Evolutionary conservation across 2,113 vertebrate species (phyloP), one percentile per base, ranked within the genome.

Genomic region (Phoxinus phoxinus): DNA sequence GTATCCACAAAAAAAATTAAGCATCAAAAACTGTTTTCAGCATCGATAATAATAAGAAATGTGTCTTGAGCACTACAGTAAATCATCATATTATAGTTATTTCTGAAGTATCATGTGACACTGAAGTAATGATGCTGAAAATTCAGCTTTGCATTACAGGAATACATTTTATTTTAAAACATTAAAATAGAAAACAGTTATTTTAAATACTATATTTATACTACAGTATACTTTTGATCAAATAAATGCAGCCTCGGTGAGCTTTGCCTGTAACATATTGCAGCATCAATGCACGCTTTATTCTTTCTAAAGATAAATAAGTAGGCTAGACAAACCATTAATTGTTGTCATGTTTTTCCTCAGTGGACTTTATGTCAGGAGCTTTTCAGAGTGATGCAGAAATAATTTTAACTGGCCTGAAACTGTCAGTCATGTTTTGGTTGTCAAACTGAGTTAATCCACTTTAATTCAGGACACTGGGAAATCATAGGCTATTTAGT

Each of bases 401-500:
- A 63, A 81, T 63, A 46, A 65, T 63, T 80, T 58, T 21, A 65
- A 30, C 13, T 65, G 78, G n/a, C 58, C 78, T 63, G 13, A 81
- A 81, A 81, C n/a, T 81, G 78, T 81, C 78, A 81, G 37, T 80
- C 53, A 25, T 3, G 23, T n/a, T 41, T 78, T 37, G 21, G 76
- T 59, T 78, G 53, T 59, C 32, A 63, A 63, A 80, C 23, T 12
- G 35, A 23, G 61, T 65, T 71, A 71, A 73, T 73, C 12, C 37
- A 73, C 11, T 46, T 58, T 35, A 53, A 80, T 79, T 79, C 30
- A 80, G 11, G 21, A 41, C 9, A 79, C 6, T 9, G 35, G 12
- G 2, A n/a, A 13, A 71, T 10, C 17, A 77, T 32, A 30, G 3
- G 23, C 37, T 46, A 6, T 46, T 61, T 25, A 73, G 13, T 73